Percentiles rank a stretch among this genome's conserved stretches.
phyloP scores from a whole-genome alignment of 1,140 invertebrate genomes.

The Pteromalus puparum region DNA sequence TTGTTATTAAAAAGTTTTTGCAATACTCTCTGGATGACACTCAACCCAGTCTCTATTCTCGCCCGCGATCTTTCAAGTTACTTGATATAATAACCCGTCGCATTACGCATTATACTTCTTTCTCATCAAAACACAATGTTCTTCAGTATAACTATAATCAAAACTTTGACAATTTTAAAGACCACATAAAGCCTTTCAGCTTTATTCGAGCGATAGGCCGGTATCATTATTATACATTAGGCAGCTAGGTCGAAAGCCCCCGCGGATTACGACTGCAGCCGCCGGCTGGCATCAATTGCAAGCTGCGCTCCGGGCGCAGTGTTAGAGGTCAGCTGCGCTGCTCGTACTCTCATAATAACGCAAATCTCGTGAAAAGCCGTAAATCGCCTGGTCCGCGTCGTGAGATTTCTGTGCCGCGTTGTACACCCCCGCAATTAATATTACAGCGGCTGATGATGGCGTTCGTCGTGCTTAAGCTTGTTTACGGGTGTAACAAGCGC shows the following conservation, averaged over 20 bases:
- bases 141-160: too few relatives aligned
- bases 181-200: not conserved
- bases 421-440: not conserved
- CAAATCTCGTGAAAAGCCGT: constrained; percentile 12
- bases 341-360: not conserved
- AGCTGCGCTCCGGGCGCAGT: not conserved
- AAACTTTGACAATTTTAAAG: too few relatives aligned
- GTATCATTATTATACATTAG: not conserved
- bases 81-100: too few relatives aligned
- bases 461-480: not conserved
- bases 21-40: too few relatives aligned
- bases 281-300: constrained; percentile 1
- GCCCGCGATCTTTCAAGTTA: too few relatives aligned
- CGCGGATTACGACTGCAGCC: not conserved
- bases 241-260: not conserved
- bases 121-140: too few relatives aligned
- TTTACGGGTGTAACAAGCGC: not conserved
- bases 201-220: not conserved
- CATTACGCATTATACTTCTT: too few relatives aligned
- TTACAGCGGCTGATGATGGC: not conserved
- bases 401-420: not conserved
- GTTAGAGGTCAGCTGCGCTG: not conserved
- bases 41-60: too few relatives aligned
- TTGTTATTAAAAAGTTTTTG: too few relatives aligned
- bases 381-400: not conserved